Percentiles rank a stretch among this genome's conserved stretches.
Conservation (phyloP, 2,888 invertebrate species). For the Cephonodes hylas region DNA sequence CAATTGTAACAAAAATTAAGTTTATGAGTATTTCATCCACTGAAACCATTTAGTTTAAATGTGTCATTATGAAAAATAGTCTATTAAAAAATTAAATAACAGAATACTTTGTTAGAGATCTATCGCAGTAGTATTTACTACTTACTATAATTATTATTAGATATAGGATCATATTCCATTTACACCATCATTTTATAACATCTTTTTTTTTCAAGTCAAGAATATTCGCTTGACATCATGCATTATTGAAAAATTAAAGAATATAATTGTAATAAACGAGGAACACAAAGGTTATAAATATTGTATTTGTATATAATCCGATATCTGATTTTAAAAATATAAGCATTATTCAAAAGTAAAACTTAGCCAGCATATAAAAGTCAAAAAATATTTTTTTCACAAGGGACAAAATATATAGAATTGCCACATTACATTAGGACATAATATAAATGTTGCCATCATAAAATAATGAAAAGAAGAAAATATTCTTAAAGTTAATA, state of each 20-base stretch:
- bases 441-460: background rate
- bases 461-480: conserved; percentile 12
- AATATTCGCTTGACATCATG: background rate
- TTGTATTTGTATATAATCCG: background rate
- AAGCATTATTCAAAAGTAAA: background rate
- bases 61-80: conserved; percentile 20
- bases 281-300: background rate
- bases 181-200: background rate
- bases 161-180: background rate
- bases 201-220: background rate
- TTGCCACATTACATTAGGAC: background rate
- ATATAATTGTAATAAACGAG: background rate
- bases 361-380: conserved; percentile 9
- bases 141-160: conserved; percentile 5
- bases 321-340: background rate
- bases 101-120: conserved; percentile 36
- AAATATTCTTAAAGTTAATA: conserved; percentile 10
- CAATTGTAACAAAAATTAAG: conserved; percentile 29
- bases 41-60: conserved; percentile 18
- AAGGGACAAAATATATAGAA: background rate
- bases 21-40: conserved; percentile 15
- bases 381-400: conserved; percentile 16
- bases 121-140: conserved; percentile 20
- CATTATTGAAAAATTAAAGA: background rate
- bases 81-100: conserved; percentile 27